Base-by-base conservation (phyloP, 2,113 vertebrate species). In the Neopipo cinnamomea region DNA sequence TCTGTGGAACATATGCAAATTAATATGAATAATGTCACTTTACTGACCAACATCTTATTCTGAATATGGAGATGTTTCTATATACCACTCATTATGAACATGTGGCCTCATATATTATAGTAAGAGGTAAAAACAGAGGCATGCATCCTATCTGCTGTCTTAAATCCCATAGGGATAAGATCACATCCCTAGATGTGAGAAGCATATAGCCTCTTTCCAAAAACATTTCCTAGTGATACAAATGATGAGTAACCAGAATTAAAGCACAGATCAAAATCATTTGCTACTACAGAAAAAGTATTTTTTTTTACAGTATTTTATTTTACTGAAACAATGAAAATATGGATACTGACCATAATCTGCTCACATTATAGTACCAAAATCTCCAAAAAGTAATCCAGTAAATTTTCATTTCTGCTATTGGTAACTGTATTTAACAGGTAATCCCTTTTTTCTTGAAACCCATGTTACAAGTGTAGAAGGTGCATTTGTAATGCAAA, bases 141-240 rank as follows among this genome's bases (percentile, higher is more conserved):
- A 23, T 8, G 18, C 2, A 67, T 35, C 52, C 12, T 62, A 52
- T 52, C 8, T 52, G 8, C 6, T 73, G 22, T 17, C 21, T 61
- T 44, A 22, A 49, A 62, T 66, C 11, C 35, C 39, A 31, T 0
- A 41, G 27, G 31, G 16, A 56, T 35, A 15, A 8, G 6, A 78
- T 74, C 12, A 21, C 27, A 71, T 2, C 3, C 9, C 21, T 41
- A n/a, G 3, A 8, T 35, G 16, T 53, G 24, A 85, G 12, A 81
- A 66, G 12, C 2, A 8, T 0, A 0, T 8, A 61, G 0, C 4
- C 8, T 56, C 21, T 55, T 73, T 47, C 6, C 7, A 80, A 86
- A 92, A 58, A 20, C 31, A 7, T 3, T 63, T 87, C 20, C 6
- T 27, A 24, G 33, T 28, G 17, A 12, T 58, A 35, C 0, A 82